Base-by-base conservation (phyloP, 2,797 vertebrate species). In the Channallabes apus region DNA sequence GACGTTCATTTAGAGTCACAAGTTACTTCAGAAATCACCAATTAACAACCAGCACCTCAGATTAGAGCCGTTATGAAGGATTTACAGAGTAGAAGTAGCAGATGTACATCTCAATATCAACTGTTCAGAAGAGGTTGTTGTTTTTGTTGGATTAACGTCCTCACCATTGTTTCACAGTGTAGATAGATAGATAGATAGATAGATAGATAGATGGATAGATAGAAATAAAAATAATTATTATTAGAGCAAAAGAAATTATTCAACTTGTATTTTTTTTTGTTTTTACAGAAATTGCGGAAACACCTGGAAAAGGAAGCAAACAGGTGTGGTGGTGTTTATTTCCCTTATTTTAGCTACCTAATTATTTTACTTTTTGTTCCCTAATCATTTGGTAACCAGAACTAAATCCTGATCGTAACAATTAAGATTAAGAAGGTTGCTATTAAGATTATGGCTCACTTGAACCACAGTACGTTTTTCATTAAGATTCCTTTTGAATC, bases 261-360 rank as follows among this genome's bases (percentile, higher is more conserved):
- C 29, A 38, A 27, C n/a, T 41, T 65, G 24, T 15, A 2, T 62
- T 20, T 35, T 2, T n/a, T 12, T 82, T 3, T 3, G 0, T 20
- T 38, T 0, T 84, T 59, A 2, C 81, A 88, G 89, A 90, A 22
- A 56, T 84, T 61, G 65, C 64, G 73, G 89, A 90, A 65, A 85
- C 86, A 2, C 32, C 78, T 9, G 86, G 67, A 0, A 90, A 84
- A 83, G 77, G 71, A 54, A 20, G 29, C 20, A 90, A 85, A 59
- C 85, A 85, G 89, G 89, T 90, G 81, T 56, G 56, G 41, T 82
- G 3, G 17, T 58, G 4, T 51, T 56, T 54, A 58, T 58, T 32
- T 56, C n/a, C n/a, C 56, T 54, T 24, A 54, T 51, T 73, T 73
- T n/a, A 51, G 17, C 1, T 1, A 29, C 14, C 4, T 18, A 4